A percentile compares a stretch with the other conserved stretches of the same genome.
Conservation (phyloP, 2,888 invertebrate species). For the Temnothorax rugatulus region DNA sequence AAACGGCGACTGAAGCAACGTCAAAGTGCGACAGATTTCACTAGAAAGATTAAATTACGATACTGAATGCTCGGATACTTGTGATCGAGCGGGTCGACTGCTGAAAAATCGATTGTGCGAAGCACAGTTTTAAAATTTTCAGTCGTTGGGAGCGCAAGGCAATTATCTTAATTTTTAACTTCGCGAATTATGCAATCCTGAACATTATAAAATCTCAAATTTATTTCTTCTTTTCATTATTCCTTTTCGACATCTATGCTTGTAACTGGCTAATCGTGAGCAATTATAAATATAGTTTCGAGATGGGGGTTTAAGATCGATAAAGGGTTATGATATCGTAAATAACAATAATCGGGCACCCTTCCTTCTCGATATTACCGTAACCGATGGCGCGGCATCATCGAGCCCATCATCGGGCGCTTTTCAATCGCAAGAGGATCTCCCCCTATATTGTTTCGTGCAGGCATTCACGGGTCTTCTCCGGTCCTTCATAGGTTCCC, state of each 20-base stretch:
- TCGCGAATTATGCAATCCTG: too few relatives aligned
- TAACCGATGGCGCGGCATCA: conserved; percentile 13
- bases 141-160: too few relatives aligned
- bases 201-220: background rate
- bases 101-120: too few relatives aligned
- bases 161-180: too few relatives aligned
- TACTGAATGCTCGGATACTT: too few relatives aligned
- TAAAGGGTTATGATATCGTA: conserved; percentile 2
- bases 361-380: conserved; percentile 19
- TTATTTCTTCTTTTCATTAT: background rate
- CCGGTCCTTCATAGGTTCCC: conserved; percentile 77
- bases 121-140: too few relatives aligned
- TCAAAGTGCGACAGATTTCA: too few relatives aligned
- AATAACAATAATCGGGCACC: conserved; percentile 11
- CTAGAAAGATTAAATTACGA: too few relatives aligned
- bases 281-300: background rate
- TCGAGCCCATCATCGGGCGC: conserved; percentile 48
- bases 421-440: conserved; percentile 77
- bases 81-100: too few relatives aligned
- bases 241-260: background rate
- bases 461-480: conserved; percentile 74
- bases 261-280: background rate
- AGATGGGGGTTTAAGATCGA: background rate
- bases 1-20: too few relatives aligned
- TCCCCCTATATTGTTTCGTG: conserved; percentile 74